Percentiles rank a stretch among this genome's conserved stretches.
phyloP scores from a whole-genome alignment of 2,888 invertebrate species.

The Dione juno region DNA sequence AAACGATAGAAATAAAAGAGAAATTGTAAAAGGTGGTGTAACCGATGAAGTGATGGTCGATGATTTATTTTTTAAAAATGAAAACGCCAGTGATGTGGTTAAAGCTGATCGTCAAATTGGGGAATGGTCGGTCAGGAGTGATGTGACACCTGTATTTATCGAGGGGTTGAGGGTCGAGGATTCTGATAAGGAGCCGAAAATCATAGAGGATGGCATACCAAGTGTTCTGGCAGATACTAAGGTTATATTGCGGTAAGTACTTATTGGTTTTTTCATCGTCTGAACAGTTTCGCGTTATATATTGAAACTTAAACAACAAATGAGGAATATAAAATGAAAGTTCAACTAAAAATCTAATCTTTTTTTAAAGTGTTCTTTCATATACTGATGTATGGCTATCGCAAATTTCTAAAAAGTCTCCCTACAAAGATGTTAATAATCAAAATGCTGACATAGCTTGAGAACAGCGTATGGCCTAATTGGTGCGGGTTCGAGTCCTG shows the following conservation, averaged over 20 bases:
- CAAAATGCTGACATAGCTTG: no score
- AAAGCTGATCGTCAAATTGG: slow-evolving; percentile 43
- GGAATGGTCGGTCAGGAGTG: slow-evolving; percentile 54
- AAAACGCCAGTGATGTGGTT: slow-evolving; percentile 30
- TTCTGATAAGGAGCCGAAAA: slow-evolving; percentile 82
- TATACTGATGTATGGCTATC: no score
- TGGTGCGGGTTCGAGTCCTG: no score
- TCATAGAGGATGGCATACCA: slow-evolving; percentile 85
- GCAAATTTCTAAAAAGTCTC: no score
- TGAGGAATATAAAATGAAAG: no score
- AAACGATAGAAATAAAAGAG: slow-evolving; percentile 43
- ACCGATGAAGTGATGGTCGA: slow-evolving; percentile 27
- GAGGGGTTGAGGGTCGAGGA: slow-evolving; percentile 84
- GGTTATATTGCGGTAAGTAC: slow-evolving; percentile 79
- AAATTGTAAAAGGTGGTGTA: slow-evolving; percentile 43
- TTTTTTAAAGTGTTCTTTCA: no score
- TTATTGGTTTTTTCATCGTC: no score
- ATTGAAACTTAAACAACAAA: no score
- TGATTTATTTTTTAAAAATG: slow-evolving; percentile 40
- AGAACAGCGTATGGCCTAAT: no score
- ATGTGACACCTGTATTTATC: slow-evolving; percentile 57
- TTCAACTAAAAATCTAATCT: no score
- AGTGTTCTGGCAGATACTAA: slow-evolving; percentile 85
- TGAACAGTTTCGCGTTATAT: no score
- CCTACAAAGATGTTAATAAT: no score